These are phyloP conservation scores for Drosophila bocki DNA, from an alignment of 1,140 invertebrate genomes.

Conservation along the genomic window DNA sequence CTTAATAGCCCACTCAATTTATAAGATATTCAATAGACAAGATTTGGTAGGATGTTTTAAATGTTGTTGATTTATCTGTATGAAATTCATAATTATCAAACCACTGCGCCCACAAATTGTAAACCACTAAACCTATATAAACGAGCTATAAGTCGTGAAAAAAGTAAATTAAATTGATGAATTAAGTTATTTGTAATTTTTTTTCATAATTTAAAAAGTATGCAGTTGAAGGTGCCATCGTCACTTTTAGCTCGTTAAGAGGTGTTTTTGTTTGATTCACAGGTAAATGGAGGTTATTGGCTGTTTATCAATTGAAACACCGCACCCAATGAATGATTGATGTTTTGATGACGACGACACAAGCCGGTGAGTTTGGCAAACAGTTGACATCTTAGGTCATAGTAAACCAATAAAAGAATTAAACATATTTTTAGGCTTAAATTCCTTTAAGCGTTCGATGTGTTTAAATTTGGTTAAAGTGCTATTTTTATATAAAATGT, in stretches of 20 bases:
- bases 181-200: too few species aligned
- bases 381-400: constrained; percentile 31
- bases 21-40: too few species aligned
- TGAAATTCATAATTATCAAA: too few species aligned
- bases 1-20: too few species aligned
- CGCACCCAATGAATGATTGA: constrained; percentile 41
- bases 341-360: constrained; percentile 20
- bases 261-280: neutral
- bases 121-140: too few species aligned
- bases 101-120: too few species aligned
- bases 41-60: too few species aligned
- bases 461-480: neutral
- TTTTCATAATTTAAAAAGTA: too few species aligned
- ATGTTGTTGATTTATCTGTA: too few species aligned
- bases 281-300: neutral
- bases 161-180: too few species aligned
- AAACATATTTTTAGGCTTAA: neutral
- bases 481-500: neutral
- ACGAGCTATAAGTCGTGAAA: too few species aligned
- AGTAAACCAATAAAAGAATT: constrained; percentile 39
- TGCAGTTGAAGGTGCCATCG: too few species aligned
- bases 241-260: neutral
- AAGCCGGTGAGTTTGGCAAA: constrained; percentile 15
- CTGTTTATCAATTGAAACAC: constrained; percentile 6
- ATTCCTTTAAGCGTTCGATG: neutral